A percentile compares a stretch with the other conserved stretches of the same genome.
Evolutionary conservation across 2,113 vertebrate genomes (phyloP).

Genomic region (Saccopteryx leptura): DNA sequence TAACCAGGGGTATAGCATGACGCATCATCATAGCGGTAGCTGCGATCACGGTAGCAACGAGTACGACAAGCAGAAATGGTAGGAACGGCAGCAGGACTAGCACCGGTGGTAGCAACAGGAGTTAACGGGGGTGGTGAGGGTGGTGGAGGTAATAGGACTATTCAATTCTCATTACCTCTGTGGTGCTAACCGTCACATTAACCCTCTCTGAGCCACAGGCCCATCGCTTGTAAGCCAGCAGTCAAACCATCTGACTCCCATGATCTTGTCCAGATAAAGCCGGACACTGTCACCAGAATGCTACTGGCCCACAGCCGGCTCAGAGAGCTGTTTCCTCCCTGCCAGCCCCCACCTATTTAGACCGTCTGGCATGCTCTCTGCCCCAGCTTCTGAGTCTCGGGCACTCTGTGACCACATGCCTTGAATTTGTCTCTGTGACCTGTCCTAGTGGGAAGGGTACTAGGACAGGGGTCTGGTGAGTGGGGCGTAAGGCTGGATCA

Average conservation of each 20-base stretch:
- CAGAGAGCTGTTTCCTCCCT: background rate
- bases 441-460: background rate
- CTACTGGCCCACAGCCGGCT: background rate
- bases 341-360: background rate
- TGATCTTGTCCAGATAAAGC: background rate
- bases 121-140: rapidly evolving
- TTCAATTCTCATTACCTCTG: background rate
- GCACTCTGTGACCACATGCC: background rate
- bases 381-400: background rate
- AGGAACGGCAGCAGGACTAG: background rate
- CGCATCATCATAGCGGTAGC: rapidly evolving
- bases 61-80: background rate
- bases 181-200: background rate
- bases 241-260: background rate
- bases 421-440: background rate
- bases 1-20: background rate
- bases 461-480: background rate
- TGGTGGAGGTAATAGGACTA: background rate
- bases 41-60: background rate
- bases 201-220: background rate
- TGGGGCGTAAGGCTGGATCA: background rate
- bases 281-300: background rate
- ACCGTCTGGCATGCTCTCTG: background rate
- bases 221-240: background rate
- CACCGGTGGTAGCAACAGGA: too few species aligned